A percentile compares a stretch with the other conserved stretches of the same genome.
phyloP scores from a whole-genome alignment of 2,888 invertebrate species.

The Lagria hirta region DNA sequence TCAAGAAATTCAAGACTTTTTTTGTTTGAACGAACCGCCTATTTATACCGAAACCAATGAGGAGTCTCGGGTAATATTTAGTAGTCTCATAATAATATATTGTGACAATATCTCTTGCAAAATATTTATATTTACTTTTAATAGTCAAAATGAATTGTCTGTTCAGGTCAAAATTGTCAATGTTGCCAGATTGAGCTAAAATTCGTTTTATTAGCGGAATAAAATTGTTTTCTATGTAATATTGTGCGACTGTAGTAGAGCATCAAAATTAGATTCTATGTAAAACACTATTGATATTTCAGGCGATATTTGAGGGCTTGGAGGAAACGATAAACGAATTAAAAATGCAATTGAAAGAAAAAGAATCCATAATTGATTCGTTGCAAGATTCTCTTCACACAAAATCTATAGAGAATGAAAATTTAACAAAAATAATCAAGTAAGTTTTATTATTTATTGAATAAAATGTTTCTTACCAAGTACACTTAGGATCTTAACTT shows the following conservation, averaged over 20 bases:
- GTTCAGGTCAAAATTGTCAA: too few species aligned
- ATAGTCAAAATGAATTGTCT: too few species aligned
- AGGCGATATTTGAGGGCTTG: slow-evolving; percentile 83
- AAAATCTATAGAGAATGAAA: slow-evolving; percentile 54
- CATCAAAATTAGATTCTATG: too few species aligned
- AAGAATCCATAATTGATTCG: slow-evolving; percentile 68
- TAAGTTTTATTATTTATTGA: slow-evolving; percentile 27
- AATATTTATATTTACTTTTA: too few species aligned
- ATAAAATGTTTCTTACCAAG: slow-evolving; percentile 4
- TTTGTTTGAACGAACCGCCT: slow-evolving; percentile 87
- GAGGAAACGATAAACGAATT: slow-evolving; percentile 81
- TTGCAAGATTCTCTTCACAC: slow-evolving; percentile 62
- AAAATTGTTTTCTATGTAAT: too few species aligned
- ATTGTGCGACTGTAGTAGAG: too few species aligned
- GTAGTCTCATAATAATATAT: too few species aligned
- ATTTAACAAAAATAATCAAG: slow-evolving; percentile 50
- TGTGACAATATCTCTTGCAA: too few species aligned
- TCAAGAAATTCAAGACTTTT: slow-evolving; percentile 77
- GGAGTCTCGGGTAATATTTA: slow-evolving; percentile 66
- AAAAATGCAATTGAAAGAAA: slow-evolving; percentile 73
- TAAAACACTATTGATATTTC: too few species aligned
- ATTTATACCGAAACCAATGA: slow-evolving; percentile 73
- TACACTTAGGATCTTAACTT: too few species aligned
- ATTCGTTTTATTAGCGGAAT: too few species aligned
- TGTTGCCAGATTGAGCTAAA: too few species aligned